phyloP scores from a whole-genome alignment of 1,140 invertebrate genomes.

The Antheraea mylitta region DNA sequence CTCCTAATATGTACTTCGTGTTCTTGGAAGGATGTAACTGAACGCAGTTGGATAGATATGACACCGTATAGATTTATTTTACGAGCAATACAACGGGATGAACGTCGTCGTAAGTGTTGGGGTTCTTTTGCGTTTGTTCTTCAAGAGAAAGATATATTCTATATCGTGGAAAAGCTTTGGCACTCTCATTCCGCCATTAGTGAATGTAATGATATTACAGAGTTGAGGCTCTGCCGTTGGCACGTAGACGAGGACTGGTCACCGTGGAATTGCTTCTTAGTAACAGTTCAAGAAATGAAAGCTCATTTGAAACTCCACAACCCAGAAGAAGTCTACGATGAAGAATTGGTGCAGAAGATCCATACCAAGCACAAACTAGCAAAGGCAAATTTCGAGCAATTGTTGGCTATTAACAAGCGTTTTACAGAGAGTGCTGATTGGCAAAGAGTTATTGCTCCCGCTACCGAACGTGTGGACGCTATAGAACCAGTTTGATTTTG shows the following conservation, averaged over 20 bases:
- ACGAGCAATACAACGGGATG: conserved; percentile 80
- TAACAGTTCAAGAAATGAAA: conserved; percentile 83
- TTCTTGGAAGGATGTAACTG: conserved; percentile 75
- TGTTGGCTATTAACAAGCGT: conserved; percentile 57
- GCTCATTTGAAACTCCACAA: conserved; percentile 78
- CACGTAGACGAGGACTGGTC: conserved; percentile 81
- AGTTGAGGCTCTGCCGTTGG: conserved; percentile 81
- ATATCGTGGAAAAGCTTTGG: conserved; percentile 84
- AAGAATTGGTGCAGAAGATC: conserved; percentile 73
- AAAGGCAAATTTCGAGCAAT: conserved; percentile 67
- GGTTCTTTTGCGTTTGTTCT: conserved; percentile 81
- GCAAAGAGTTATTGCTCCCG: conserved; percentile 54
- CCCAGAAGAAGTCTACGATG: conserved; percentile 78
- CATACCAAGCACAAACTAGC: conserved; percentile 68
- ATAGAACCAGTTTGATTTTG: conserved; percentile 30
- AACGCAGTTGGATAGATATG: conserved; percentile 78
- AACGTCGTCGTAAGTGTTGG: conserved; percentile 77
- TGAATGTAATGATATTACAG: conserved; percentile 79
- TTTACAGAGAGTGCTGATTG: conserved; percentile 64
- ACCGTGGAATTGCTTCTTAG: conserved; percentile 86
- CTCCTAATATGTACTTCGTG: conserved; percentile 78
- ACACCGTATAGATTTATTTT: conserved; percentile 82
- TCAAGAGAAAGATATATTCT: conserved; percentile 82
- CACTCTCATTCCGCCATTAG: conserved; percentile 83
- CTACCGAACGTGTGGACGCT: conserved; percentile 44